Percentiles rank a stretch among this genome's conserved stretches.
phyloP scores from a whole-genome alignment of 1,140 invertebrate genomes.

The Aricia agestis region DNA sequence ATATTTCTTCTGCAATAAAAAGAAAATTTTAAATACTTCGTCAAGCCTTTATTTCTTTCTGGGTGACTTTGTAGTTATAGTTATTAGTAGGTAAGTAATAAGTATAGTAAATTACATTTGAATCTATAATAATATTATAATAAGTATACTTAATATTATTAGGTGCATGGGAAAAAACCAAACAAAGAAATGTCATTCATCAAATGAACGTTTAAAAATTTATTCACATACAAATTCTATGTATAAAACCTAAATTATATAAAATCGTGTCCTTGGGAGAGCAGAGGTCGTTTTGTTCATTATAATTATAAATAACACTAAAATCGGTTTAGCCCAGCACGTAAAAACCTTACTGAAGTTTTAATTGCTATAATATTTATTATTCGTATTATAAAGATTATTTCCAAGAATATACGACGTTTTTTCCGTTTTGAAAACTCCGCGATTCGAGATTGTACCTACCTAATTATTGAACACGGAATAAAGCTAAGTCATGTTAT shows the following conservation, averaged over 20 bases:
- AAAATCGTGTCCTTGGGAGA: neutral
- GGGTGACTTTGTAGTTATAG: too few species aligned
- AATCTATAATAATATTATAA: too few species aligned
- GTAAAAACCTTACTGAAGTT: neutral
- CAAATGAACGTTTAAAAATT: neutral
- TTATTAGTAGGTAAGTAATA: too few species aligned
- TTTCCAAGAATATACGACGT: neutral
- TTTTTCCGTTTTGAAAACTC: neutral
- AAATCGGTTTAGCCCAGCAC: neutral
- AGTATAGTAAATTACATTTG: too few species aligned
- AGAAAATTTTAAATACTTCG: too few species aligned
- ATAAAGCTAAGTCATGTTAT: too few species aligned
- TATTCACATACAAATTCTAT: neutral
- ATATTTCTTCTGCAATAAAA: neutral
- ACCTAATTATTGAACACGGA: too few species aligned
- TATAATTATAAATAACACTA: constrained; percentile 1
- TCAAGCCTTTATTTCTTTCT: too few species aligned
- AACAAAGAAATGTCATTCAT: neutral
- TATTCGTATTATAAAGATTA: neutral
- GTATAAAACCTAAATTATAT: neutral
- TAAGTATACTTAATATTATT: too few species aligned
- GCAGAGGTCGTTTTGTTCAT: neutral
- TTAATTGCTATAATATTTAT: neutral
- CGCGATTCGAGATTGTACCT: too few species aligned
- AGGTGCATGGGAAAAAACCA: neutral